Percentiles rank a stretch among this genome's conserved stretches.
These are phyloP conservation scores for Turnix velox DNA, from an alignment of 2,113 vertebrate genomes.

Conservation along the genomic window DNA sequence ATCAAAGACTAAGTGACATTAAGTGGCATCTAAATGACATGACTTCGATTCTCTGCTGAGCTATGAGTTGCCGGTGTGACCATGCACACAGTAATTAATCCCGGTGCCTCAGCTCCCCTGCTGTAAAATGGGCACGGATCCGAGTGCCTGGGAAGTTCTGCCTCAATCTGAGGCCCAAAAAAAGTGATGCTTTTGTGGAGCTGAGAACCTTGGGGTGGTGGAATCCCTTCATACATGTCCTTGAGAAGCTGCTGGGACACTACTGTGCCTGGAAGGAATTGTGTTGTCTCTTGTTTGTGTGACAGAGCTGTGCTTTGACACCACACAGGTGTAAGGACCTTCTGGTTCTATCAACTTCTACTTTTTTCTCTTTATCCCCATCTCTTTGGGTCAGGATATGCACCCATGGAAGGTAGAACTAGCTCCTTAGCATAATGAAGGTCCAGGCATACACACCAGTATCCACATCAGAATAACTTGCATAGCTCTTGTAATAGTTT, in stretches of 20 bases:
- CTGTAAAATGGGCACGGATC: not conserved
- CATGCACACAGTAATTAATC: slow-evolving; percentile 24
- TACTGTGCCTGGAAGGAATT: not conserved
- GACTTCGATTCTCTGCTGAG: slow-evolving; percentile 47
- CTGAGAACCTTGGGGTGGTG: not conserved
- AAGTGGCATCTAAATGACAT: slow-evolving; percentile 45
- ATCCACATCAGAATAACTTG: not conserved
- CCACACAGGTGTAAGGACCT: not conserved
- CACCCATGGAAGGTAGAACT: not conserved
- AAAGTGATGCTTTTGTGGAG: not conserved
- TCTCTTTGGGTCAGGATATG: not conserved
- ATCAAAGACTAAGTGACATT: slow-evolving; percentile 53
- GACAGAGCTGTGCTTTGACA: not conserved
- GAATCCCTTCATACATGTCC: not conserved
- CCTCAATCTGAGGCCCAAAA: not conserved
- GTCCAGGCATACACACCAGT: not conserved
- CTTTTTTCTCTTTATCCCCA: not conserved
- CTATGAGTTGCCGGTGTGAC: slow-evolving; percentile 20
- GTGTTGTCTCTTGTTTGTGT: not conserved
- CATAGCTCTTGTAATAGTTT: not conserved
- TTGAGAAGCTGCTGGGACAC: not conserved
- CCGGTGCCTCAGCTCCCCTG: not conserved
- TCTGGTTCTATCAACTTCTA: not conserved
- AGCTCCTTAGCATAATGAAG: not conserved
- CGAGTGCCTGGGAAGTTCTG: not conserved